A percentile compares a stretch with the other conserved stretches of the same genome.
These are phyloP conservation scores for Pagetopsis macropterus DNA, from an alignment of 2,797 vertebrate species.

Conservation along the genomic window DNA sequence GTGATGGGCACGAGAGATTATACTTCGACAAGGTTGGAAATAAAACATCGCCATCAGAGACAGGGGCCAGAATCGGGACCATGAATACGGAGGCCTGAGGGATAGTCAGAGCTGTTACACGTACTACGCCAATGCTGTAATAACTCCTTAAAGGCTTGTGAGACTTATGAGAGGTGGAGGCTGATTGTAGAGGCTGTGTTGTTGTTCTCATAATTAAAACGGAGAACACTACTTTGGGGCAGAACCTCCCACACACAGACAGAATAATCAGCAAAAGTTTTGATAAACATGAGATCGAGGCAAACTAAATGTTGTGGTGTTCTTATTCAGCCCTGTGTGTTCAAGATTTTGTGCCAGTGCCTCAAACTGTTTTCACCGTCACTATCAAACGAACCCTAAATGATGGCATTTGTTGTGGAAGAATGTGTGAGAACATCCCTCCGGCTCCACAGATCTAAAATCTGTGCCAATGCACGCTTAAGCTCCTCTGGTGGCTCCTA, in stretches of 20 bases:
- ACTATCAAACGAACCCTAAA: conserved; percentile 41
- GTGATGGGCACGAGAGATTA: conserved; percentile 67
- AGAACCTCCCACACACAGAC: conserved; percentile 5
- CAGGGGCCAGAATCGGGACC: neutral
- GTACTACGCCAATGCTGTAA: conserved; percentile 24
- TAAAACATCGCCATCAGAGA: conserved; percentile 47
- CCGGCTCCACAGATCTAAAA: conserved; percentile 39
- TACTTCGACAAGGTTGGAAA: conserved; percentile 56
- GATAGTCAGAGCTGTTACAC: conserved; percentile 15
- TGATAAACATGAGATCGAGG: conserved; percentile 13
- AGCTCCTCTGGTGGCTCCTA: conserved; percentile 52
- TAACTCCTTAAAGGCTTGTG: conserved; percentile 20
- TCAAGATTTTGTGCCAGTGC: conserved; percentile 17
- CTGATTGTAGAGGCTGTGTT: conserved; percentile 9
- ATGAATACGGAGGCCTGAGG: conserved; percentile 16
- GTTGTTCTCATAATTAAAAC: conserved; percentile 35
- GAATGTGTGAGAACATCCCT: conserved; percentile 59
- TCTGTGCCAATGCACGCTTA: conserved; percentile 64
- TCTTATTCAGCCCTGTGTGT: conserved; percentile 24
- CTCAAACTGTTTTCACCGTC: conserved; percentile 35
- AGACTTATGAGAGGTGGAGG: conserved; percentile 7
- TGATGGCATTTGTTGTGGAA: conserved; percentile 49
- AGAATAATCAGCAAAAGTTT: conserved; percentile 22
- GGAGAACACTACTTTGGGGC: conserved; percentile 12
- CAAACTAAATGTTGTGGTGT: conserved; percentile 23